Conservation (phyloP, 2,888 invertebrate genomes). For the Orthonevra nobilis region DNA sequence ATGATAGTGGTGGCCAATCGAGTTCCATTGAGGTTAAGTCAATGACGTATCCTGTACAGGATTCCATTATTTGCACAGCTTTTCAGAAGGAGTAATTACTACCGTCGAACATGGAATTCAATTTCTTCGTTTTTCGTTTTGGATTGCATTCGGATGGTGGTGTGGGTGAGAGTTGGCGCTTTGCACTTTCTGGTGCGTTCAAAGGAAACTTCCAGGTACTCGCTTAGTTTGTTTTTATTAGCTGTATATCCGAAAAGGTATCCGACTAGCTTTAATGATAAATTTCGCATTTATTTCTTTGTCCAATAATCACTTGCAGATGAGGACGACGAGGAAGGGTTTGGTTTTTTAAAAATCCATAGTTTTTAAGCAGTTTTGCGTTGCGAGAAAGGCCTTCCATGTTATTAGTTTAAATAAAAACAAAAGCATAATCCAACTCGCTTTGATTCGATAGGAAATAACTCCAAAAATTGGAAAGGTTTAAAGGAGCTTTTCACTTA, state of each 20-base stretch:
- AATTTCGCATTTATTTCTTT: conserved; percentile 41
- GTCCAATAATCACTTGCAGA: neutral
- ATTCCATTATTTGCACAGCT: conserved; percentile 63
- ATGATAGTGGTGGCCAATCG: conserved; percentile 34
- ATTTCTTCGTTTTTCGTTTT: conserved; percentile 60
- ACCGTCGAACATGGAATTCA: conserved; percentile 68
- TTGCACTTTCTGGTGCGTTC: neutral
- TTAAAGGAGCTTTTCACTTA: no score
- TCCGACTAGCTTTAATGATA: conserved; percentile 27
- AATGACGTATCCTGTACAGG: conserved; percentile 65
- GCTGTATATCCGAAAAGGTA: neutral
- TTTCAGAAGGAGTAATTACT: conserved; percentile 67
- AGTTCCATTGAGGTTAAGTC: conserved; percentile 52
- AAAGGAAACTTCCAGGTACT: conserved; percentile 27
- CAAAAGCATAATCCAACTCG: no score
- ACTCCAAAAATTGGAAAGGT: no score
- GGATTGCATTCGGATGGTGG: conserved; percentile 46
- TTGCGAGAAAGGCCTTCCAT: no score
- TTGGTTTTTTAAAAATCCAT: no score
- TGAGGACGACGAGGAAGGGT: conserved; percentile 9
- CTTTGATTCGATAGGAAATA: no score
- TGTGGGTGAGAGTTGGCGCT: neutral
- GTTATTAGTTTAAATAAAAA: no score
- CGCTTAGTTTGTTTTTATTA: conserved; percentile 19
- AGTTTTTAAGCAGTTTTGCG: no score